Evolutionary conservation across 2,113 vertebrate genomes (phyloP), one percentile per base, ranked within the genome.

Genomic region (Chaetops frenatus): DNA sequence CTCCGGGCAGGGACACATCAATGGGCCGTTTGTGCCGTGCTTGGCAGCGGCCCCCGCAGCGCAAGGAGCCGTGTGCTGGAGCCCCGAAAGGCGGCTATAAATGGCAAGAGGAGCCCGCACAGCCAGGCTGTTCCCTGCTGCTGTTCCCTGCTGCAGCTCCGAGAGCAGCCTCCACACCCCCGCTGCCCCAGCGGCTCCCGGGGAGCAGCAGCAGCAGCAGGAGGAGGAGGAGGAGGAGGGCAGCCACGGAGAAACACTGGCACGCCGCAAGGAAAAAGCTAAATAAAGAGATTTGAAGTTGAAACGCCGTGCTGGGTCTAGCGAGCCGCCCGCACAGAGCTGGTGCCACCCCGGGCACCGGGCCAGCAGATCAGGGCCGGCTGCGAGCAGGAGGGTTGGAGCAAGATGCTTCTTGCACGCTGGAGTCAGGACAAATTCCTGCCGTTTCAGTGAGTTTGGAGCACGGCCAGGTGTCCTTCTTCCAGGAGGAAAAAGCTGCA

Each of bases 11-110:
- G 38, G 31, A 2, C 42, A 0, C 17, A 38, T 96, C 91, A 95
- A 96, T 88, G 95, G 53, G 45, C 81, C 81, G 35, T 94, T 95
- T 96, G 95, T 95, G 33, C 86, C 84, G 58, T 38, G 93, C 94
- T 87, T 92, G 96, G 94, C 95, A 95, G 42, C 67, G 9, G 86
- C 53, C 70, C n/a, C 24, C 15, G 3, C 42, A 71, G 91, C 87
- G 7, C 48, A 17, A 67, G 86, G 93, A 74, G 20, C 91, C 23
- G 42, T 31, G 93, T 1, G 54, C 86, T 22, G 79, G 27, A 40
- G 53, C 10, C 70, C 88, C n/a, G 19, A 83, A 21, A 21, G 69
- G 65, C 38, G 11, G 94, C 95, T 96, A 86, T 85, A 92, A 89
- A 94, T 79, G 95, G 96, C 38, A 88, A 95, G 93, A 48, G 89